Evolutionary conservation across 2,888 invertebrate species (phyloP).

Genomic region (Scaptodrosophila latifasciaeformis): DNA sequence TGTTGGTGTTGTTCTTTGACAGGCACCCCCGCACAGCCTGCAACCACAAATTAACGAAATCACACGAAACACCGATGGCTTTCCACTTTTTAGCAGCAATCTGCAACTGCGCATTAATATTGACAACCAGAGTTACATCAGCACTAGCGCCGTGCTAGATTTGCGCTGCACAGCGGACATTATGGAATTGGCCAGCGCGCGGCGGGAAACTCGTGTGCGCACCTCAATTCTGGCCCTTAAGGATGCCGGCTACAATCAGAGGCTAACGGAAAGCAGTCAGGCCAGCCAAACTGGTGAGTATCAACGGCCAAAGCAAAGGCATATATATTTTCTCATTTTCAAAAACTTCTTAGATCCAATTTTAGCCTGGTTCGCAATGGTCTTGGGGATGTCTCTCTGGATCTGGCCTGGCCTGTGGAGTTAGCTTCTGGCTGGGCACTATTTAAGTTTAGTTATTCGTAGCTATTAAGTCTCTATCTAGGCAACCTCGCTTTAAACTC

Average conservation of each 20-base stretch:
- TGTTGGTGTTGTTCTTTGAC: slow-evolving; percentile 13
- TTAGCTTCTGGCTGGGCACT: slow-evolving; percentile 47
- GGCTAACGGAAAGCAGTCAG: slow-evolving; percentile 61
- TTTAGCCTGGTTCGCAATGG: background rate
- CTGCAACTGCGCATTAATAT: slow-evolving; percentile 73
- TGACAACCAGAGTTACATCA: slow-evolving; percentile 72
- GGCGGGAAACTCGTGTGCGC: slow-evolving; percentile 66
- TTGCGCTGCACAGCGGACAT: slow-evolving; percentile 73
- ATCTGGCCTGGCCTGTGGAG: slow-evolving; percentile 49
- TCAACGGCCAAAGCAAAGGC: too few relatives aligned
- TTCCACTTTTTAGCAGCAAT: slow-evolving; percentile 71
- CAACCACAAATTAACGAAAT: slow-evolving; percentile 74
- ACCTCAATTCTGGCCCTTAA: slow-evolving; percentile 71
- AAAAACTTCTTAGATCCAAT: too few relatives aligned
- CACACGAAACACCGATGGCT: slow-evolving; percentile 72
- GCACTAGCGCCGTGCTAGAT: slow-evolving; percentile 70
- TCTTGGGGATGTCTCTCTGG: slow-evolving; percentile 43
- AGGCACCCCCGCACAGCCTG: slow-evolving; percentile 71
- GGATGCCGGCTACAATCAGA: slow-evolving; percentile 73
- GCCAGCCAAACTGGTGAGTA: slow-evolving; percentile 19
- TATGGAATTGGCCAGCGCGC: slow-evolving; percentile 63
- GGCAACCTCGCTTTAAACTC: too few relatives aligned
- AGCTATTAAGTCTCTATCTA: too few relatives aligned
- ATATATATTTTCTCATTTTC: too few relatives aligned
- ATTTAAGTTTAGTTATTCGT: slow-evolving; percentile 40